phyloP scores from a whole-genome alignment of 2,888 invertebrate genomes.

The Stenodera caucasica region DNA sequence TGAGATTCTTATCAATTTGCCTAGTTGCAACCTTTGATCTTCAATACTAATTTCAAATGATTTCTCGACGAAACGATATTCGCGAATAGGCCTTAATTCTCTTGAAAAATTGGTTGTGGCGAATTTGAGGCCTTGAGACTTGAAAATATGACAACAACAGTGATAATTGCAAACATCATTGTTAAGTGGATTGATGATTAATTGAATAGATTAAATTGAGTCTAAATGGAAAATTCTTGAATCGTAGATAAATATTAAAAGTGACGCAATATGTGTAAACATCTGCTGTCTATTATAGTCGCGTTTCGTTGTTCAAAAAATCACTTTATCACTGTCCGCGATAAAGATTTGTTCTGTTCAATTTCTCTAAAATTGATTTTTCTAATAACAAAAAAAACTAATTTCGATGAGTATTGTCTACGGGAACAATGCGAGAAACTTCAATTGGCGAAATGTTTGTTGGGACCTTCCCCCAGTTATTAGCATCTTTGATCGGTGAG shows the following conservation, averaged over 20 bases:
- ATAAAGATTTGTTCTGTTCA: too few species aligned
- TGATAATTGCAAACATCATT: too few species aligned
- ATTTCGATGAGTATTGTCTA: conserved; percentile 2
- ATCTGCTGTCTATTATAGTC: not conserved
- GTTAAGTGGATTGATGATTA: not conserved
- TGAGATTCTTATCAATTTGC: too few species aligned
- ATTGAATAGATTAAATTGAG: not conserved
- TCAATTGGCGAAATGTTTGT: conserved; percentile 27
- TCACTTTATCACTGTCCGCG: too few species aligned
- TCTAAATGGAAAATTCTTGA: not conserved
- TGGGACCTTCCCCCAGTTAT: conserved; percentile 36
- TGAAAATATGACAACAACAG: too few species aligned
- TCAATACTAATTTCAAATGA: too few species aligned
- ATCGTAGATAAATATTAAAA: not conserved
- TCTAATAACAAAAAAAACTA: not conserved
- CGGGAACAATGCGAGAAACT: conserved; percentile 17
- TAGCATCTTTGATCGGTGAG: conserved; percentile 39
- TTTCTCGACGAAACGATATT: too few species aligned
- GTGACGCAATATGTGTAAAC: not conserved
- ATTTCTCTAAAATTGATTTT: too few species aligned
- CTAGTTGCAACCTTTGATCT: too few species aligned
- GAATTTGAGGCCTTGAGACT: too few species aligned
- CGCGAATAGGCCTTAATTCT: too few species aligned
- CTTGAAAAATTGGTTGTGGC: too few species aligned
- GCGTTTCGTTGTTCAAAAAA: not conserved